phyloP scores from a whole-genome alignment of 23 tunicate genomes.

The Phallusia fumigata region DNA sequence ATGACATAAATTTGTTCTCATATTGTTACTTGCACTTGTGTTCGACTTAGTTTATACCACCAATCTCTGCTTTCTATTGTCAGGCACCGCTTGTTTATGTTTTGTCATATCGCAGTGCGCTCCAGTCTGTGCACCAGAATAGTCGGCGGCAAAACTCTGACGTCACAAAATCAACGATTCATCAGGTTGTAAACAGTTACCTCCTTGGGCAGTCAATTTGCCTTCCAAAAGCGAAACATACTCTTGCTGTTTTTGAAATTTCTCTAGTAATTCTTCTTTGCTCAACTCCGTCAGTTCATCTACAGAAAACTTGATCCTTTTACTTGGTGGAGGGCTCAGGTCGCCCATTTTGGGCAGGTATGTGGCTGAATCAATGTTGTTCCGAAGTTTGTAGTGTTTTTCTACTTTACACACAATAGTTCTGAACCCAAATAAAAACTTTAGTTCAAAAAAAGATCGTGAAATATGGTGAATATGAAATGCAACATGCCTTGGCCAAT shows the following conservation, averaged over 20 bases:
- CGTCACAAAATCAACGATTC: constrained; percentile 1
- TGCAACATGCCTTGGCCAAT: too few species aligned
- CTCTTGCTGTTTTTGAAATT: constrained; percentile 39
- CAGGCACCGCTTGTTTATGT: not conserved
- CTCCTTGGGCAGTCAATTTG: constrained; percentile 16
- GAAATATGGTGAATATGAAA: too few species aligned
- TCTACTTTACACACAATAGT: too few species aligned
- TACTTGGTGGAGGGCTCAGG: constrained; percentile 62
- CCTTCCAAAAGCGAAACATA: constrained; percentile 46
- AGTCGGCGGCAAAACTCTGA: not conserved
- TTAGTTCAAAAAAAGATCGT: too few species aligned
- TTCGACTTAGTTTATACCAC: too few species aligned
- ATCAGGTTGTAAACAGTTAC: constrained; percentile 16
- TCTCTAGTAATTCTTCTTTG: constrained; percentile 70
- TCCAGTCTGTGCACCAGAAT: not conserved
- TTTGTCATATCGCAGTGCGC: not conserved
- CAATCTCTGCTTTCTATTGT: too few species aligned
- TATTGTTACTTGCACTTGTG: too few species aligned
- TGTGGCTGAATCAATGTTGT: not conserved
- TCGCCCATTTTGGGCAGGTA: constrained; percentile 46
- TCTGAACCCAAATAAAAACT: too few species aligned
- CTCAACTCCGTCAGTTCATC: constrained; percentile 37
- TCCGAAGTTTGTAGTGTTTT: too few species aligned
- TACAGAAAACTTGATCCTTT: constrained; percentile 40
- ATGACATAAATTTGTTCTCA: too few species aligned